These are phyloP conservation scores for Pangasius macronema DNA, from an alignment of 2,797 vertebrate genomes.

Conservation along the genomic window DNA sequence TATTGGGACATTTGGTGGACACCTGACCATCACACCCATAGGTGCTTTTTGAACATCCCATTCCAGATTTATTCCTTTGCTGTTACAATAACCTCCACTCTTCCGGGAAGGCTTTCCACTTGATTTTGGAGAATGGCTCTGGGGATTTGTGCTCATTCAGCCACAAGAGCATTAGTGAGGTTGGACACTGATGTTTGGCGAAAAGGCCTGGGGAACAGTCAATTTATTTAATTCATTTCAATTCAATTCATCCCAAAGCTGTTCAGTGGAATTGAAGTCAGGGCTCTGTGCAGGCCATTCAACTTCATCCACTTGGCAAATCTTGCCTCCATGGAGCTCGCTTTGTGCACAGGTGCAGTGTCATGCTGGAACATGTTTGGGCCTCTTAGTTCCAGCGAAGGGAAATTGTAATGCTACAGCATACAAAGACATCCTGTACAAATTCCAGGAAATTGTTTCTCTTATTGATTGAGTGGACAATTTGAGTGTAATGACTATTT, in stretches of 20 bases:
- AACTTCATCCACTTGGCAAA: neutral
- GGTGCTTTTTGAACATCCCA: neutral
- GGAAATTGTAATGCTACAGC: neutral
- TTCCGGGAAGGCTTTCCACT: neutral
- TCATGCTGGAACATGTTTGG: neutral
- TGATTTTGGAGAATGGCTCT: neutral
- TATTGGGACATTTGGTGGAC: neutral
- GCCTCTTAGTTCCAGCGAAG: neutral
- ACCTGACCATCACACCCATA: neutral
- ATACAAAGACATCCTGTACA: neutral
- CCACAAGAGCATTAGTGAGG: neutral
- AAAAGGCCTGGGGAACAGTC: neutral
- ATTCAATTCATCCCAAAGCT: neutral
- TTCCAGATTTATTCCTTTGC: neutral
- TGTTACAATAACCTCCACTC: neutral
- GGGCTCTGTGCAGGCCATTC: neutral
- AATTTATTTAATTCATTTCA: neutral
- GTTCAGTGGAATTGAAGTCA: neutral
- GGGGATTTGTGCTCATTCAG: neutral
- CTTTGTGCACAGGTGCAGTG: neutral
- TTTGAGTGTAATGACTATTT: no score
- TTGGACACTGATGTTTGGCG: neutral
- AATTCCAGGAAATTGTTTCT: neutral
- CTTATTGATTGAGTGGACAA: neutral
- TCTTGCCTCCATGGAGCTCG: neutral